phyloP scores from a whole-genome alignment of 2,113 vertebrate species.

The Microtus richardsoni region DNA sequence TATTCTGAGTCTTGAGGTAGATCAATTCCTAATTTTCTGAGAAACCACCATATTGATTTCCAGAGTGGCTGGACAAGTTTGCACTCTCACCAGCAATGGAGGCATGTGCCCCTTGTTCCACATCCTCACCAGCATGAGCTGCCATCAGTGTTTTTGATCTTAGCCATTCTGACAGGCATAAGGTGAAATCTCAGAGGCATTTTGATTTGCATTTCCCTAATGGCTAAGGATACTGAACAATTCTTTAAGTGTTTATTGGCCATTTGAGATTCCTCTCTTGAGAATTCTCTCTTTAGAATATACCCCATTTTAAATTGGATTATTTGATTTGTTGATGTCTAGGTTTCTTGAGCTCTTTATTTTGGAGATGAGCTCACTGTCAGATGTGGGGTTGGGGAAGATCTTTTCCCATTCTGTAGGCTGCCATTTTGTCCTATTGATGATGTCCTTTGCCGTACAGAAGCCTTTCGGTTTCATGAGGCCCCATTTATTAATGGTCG shows the following conservation, averaged over 20 bases:
- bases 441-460: neutral
- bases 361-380: neutral
- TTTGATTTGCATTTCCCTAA: neutral
- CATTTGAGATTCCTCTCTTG: neutral
- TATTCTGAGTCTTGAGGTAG: neutral
- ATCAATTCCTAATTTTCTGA: neutral
- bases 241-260: neutral
- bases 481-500: neutral
- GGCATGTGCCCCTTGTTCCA: neutral
- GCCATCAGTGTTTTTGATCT: neutral
- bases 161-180: neutral
- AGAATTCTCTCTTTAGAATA: neutral
- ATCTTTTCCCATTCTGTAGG: neutral
- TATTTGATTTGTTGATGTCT: neutral
- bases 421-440: neutral
- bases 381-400: neutral
- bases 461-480: neutral
- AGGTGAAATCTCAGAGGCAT: neutral
- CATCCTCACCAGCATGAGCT: neutral
- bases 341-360: neutral
- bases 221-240: neutral
- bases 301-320: neutral
- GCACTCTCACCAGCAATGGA: neutral
- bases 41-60: neutral
- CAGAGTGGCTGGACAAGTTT: neutral